Evolutionary conservation across 2,888 invertebrate genomes (phyloP).

Genomic region (Callosobruchus maculatus): DNA sequence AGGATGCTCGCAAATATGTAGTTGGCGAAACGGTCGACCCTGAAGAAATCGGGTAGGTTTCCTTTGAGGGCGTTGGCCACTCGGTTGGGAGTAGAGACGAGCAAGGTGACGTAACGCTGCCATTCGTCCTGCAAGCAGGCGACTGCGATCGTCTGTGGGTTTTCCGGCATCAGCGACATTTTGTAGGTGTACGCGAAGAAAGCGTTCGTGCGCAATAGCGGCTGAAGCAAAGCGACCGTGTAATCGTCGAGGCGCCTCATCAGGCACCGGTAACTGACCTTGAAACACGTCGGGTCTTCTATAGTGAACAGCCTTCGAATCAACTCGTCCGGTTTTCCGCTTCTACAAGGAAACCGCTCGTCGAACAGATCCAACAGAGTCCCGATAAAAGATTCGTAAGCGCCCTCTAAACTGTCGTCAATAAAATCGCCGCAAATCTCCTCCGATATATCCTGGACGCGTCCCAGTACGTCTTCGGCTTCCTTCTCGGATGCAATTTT

Average conservation of each 20-base stretch:
- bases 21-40: conserved; percentile 56
- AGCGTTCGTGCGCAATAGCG: conserved; percentile 31
- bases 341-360: conserved; percentile 56
- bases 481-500: conserved; percentile 44
- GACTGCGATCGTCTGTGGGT: too few relatives aligned
- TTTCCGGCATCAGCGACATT: neutral
- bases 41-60: conserved; percentile 57
- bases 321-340: conserved; percentile 46
- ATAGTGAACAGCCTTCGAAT: conserved; percentile 52
- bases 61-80: conserved; percentile 64
- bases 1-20: conserved; percentile 60
- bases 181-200: neutral
- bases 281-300: conserved; percentile 53
- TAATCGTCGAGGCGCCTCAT: conserved; percentile 19
- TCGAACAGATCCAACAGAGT: conserved; percentile 52
- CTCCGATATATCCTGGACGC: conserved; percentile 39
- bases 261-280: conserved; percentile 47
- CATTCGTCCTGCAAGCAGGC: conserved; percentile 7
- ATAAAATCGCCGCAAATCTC: conserved; percentile 50
- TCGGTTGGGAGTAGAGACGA: conserved; percentile 66
- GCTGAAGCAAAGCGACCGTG: conserved; percentile 48
- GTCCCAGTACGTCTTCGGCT: conserved; percentile 36
- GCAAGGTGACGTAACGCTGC: conserved; percentile 56
- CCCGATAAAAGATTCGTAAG: conserved; percentile 54
- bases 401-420: conserved; percentile 46